Evolutionary conservation across 2,888 invertebrate species (phyloP), one percentile per base, ranked within the genome.

Genomic region (Cantharis rufa): DNA sequence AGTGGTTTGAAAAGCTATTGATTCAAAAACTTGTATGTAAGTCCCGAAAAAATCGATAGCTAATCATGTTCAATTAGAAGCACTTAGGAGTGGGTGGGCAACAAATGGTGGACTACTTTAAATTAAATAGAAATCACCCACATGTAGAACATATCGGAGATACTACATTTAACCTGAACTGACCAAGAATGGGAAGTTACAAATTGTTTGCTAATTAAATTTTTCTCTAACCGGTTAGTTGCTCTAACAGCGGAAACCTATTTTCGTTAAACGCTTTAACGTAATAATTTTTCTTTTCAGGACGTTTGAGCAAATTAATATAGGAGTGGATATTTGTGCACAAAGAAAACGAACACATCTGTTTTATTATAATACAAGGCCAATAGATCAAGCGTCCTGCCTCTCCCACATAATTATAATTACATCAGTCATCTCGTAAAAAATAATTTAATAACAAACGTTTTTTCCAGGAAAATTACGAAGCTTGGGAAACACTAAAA

Each of bases 331-430:
- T 63, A 27, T 70, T 15, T 21, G 71, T 63, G n/a, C 7, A 63
- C 66, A 64, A 72, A 63, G 63, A 27, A 15, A 15, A 21, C 15
- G 15, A 1, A 62, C 64, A 72, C 63, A 72, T 32, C 15, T 72
- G 68, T 15, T 68, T 72, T 21, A 32, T 66, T 16, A 72, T 72
- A 72, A 72, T 21, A 63, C 72, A 72, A 66, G 72, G 72, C 48
- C 66, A 72, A 21, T 28, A 63, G 15, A 71, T 62, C 21, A 15
- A 15, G 10, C 15, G 7, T 15, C 71, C 15, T 24, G 61, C 68
- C 72, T 72, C 72, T 32, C 72, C 72, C 68, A 72, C 72, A 64
- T 48, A 66, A 13, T 28, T 28, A 66, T 32, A 72, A 66, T 72
- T 72, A 72, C 72, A 48, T 66, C 64, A 64, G 32, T 24, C 68